phyloP scores from a whole-genome alignment of 2,797 vertebrate genomes.

The Bucorvus abyssinicus region DNA sequence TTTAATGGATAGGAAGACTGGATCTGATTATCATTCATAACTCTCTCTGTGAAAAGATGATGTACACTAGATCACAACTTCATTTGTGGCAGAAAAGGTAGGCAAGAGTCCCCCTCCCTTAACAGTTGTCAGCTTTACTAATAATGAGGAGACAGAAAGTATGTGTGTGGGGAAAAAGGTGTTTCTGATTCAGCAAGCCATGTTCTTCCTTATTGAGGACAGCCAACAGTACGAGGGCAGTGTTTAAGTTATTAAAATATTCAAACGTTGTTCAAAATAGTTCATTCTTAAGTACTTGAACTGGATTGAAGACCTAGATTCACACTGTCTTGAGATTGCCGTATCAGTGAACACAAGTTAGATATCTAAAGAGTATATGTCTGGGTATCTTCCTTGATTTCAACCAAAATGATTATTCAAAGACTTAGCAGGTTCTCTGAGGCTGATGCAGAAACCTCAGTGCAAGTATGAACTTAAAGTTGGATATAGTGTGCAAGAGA shows the following conservation, averaged over 20 bases:
- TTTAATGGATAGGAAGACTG: not conserved
- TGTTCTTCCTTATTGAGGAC: not conserved
- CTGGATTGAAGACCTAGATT: not conserved
- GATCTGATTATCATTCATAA: not conserved
- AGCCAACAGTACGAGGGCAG: not conserved
- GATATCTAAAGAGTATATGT: not conserved
- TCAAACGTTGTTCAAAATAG: not conserved
- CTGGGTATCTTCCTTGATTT: not conserved
- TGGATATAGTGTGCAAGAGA: not conserved
- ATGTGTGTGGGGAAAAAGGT: fast-evolving
- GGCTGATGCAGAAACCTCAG: not conserved
- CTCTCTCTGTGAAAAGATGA: not conserved
- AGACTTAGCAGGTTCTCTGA: not conserved
- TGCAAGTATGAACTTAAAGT: not conserved
- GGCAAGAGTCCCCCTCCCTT: not conserved
- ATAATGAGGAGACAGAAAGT: not conserved
- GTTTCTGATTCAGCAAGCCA: not conserved
- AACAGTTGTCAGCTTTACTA: not conserved
- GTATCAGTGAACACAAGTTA: not conserved
- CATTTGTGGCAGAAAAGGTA: not conserved
- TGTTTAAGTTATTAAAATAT: not conserved
- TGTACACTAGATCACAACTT: not conserved
- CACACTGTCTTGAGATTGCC: not conserved
- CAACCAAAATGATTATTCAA: not conserved
- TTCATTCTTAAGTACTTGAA: not conserved